Conservation (phyloP, 2,113 vertebrate species). For the Anguilla japonica region DNA sequence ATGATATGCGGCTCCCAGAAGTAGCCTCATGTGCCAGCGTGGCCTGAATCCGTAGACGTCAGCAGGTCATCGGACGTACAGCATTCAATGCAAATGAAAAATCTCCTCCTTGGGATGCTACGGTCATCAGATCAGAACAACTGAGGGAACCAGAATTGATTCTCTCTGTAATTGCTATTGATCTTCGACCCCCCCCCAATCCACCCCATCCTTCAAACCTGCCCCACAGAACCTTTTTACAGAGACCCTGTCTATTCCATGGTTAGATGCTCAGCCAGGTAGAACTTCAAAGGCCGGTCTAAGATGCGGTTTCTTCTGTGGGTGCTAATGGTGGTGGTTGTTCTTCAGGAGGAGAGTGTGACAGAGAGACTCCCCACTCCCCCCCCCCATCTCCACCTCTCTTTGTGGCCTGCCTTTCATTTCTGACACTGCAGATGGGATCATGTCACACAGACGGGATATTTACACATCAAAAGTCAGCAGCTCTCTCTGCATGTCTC, state of each 20-base stretch:
- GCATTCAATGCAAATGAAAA: neutral
- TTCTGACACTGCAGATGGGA: neutral
- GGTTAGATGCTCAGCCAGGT: neutral
- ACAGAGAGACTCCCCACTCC: neutral
- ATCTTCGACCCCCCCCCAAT: neutral
- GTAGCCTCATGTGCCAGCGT: neutral
- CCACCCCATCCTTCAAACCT: neutral
- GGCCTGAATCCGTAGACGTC: neutral
- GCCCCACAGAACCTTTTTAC: neutral
- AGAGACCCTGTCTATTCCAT: neutral
- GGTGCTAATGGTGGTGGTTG: neutral
- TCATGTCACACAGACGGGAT: neutral
- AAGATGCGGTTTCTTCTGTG: neutral
- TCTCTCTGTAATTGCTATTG: neutral
- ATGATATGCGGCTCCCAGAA: neutral
- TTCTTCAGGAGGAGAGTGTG: neutral
- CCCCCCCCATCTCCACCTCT: no score
- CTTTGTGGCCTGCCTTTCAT: neutral
- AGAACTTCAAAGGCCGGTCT: neutral
- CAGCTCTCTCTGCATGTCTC: neutral
- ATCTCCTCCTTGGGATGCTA: neutral
- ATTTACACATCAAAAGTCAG: slow-evolving; percentile 1
- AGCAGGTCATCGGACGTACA: neutral
- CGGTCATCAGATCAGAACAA: neutral
- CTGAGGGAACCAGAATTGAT: neutral